Evolutionary conservation across 1,140 invertebrate genomes (phyloP).

Genomic region (Dendrolimus punctatus): DNA sequence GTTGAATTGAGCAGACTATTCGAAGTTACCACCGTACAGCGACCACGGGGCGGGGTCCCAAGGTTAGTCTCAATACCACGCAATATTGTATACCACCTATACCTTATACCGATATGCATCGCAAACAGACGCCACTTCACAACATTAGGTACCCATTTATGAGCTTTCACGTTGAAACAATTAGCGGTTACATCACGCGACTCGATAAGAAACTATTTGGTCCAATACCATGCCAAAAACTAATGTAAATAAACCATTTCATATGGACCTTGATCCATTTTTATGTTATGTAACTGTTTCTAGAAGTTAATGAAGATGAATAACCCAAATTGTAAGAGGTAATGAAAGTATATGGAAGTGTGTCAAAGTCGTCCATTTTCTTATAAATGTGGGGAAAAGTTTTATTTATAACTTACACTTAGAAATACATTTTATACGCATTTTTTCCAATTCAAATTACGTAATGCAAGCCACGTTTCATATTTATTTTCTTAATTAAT

Average conservation of each 20-base stretch:
- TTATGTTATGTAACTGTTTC: constrained; percentile 12
- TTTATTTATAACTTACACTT: too few relatives aligned
- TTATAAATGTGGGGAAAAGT: too few relatives aligned
- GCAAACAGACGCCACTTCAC: constrained; percentile 19
- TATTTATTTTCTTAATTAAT: too few relatives aligned
- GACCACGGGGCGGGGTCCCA: constrained; percentile 31
- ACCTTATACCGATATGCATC: constrained; percentile 12
- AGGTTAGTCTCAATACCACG: constrained; percentile 62
- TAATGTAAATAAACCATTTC: constrained; percentile 37
- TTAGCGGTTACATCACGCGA: constrained; percentile 37
- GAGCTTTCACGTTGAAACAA: constrained; percentile 37
- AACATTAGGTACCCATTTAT: constrained; percentile 44
- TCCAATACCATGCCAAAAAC: constrained; percentile 35
- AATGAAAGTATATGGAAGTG: constrained; percentile 13
- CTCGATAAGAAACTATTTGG: constrained; percentile 43
- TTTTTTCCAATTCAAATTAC: too few relatives aligned
- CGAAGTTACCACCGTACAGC: constrained; percentile 41
- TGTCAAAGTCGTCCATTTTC: background rate
- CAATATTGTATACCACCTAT: constrained; percentile 34
- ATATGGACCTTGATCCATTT: constrained; percentile 41
- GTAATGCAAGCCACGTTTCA: too few relatives aligned
- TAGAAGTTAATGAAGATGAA: background rate
- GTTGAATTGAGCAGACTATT: constrained; percentile 44
- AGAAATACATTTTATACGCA: too few relatives aligned
- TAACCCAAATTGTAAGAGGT: background rate